Evolutionary conservation across 2,888 invertebrate species (phyloP).

Genomic region (Lordiphosa fenestrarum): DNA sequence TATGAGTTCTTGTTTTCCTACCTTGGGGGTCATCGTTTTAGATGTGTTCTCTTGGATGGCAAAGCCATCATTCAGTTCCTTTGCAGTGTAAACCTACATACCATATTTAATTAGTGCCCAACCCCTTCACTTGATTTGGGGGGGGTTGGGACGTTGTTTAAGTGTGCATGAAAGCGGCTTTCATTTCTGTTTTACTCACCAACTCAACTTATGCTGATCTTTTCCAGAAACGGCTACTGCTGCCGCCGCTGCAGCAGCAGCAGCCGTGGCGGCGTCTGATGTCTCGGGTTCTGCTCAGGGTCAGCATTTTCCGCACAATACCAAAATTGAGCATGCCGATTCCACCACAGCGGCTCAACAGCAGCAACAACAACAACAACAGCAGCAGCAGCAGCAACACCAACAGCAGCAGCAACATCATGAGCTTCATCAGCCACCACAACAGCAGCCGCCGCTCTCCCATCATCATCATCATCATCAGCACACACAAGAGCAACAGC

Average conservation of each 20-base stretch:
- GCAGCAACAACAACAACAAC: constrained; percentile 51
- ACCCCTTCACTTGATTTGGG: constrained; percentile 10
- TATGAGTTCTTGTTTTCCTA: too few relatives aligned
- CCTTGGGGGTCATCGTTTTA: too few relatives aligned
- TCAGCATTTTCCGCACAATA: constrained; percentile 70
- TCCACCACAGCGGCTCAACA: constrained; percentile 78
- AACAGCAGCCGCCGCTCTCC: constrained; percentile 41
- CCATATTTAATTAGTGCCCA: constrained; percentile 32
- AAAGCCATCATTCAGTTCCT: not conserved
- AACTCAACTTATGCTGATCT: constrained; percentile 8
- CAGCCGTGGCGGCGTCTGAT: constrained; percentile 65
- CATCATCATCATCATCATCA: constrained; percentile 46
- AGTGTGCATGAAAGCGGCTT: constrained; percentile 62
- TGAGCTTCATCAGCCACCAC: constrained; percentile 32
- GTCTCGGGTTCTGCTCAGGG: constrained; percentile 47
- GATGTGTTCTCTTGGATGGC: too few relatives aligned
- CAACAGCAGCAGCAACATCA: constrained; percentile 49
- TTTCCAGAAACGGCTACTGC: constrained; percentile 56
- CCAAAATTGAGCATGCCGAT: constrained; percentile 79
- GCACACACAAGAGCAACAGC: constrained; percentile 54
- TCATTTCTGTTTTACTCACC: constrained; percentile 34
- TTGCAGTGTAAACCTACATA: constrained; percentile 9
- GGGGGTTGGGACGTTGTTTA: constrained; percentile 33
- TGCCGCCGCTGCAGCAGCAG: constrained; percentile 50
- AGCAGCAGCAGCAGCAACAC: constrained; percentile 49